Evolutionary conservation across 2,797 vertebrate genomes (phyloP), one percentile per base, ranked within the genome.

Genomic region (Malacoctenus gilli): DNA sequence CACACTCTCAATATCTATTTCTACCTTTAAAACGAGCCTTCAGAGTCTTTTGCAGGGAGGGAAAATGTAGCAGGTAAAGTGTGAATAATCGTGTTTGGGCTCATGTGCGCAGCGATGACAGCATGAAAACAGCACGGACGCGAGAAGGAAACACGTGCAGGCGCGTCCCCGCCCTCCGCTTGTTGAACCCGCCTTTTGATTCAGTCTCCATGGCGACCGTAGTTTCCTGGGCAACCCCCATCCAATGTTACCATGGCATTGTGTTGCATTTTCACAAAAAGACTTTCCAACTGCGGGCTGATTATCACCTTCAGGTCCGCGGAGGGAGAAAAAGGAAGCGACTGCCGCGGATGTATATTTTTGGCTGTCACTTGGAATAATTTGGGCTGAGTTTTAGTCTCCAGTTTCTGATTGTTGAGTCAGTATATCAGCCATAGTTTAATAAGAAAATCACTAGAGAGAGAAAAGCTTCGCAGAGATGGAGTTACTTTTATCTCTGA

Each of bases 191-290:
- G 83, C 93, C 88, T 74, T 83, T 91, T 88, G 93, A 95, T 94
- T 93, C 92, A 95, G 95, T 98, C 94, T 91, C 96, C 92, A 96
- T 97, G 93, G 91, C 68, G 68, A 98, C 94, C 82, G 83, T 60
- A 87, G 95, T 97, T 96, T 96, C 96, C 95, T 86, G 93, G 94
- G 96, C 94, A 96, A 97, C 95, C 92, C 94, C 92, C 89, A 81
- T 79, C 77, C 67, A 52, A 93, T 90, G 93, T 95, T 94, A 89
- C 93, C 92, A 93, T 94, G 93, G 92, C 86, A 92, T 91, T 90
- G 86, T 82, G 87, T 58, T 79, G 80, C 55, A 79, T 93, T 92
- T 91, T 90, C 72, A 70, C 88, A 58, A 62, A 92, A 93, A 91
- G 11, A 32, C 88, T 86, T 87, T 94, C 89, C 91, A 92, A 89